Base-by-base conservation (phyloP, 2,797 vertebrate genomes). In the Falco biarmicus region DNA sequence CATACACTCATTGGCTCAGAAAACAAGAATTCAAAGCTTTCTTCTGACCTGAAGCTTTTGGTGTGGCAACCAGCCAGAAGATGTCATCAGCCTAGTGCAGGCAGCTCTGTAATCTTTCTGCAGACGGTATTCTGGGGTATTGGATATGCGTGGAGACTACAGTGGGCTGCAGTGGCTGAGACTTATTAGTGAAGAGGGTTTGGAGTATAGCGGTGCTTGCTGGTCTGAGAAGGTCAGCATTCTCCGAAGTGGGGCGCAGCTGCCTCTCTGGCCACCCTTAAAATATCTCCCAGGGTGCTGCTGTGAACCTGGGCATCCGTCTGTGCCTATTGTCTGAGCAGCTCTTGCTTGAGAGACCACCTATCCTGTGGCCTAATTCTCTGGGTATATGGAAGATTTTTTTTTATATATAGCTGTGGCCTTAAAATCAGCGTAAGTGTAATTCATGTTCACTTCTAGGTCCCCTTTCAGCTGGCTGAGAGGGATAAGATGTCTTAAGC, bases 21-120 rank as follows among this genome's bases (percentile, higher is more conserved):
- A 75, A 96, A 83, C 53, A 80, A 57, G 92, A 90, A 87, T 32
- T 74, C 31, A 57, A 78, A 87, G 75, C 57, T 94, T 95, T 85
- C 68, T 89, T 87, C 78, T 93, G 88, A 90, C 75, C 78, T 51
- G 57, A 90, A 92, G 94, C 84, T 95, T 95, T 91, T 74, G 87
- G 70, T 69, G 75, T 96, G 96, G 90, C 93, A 77, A 39, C 24
- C 0, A 3, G 57, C 90, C 95, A 94, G 79, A 76, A 82, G 75
- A 83, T 92, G 78, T 94, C 94, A 92, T 93, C 90, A 92, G 60
- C 71, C 28, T 64, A 57, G 57, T 60, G 51, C 56, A 89, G 68
- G 75, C 81, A 80, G 63, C 91, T 86, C 85, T 75, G 43, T 70
- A 88, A 84, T 85, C 68, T 84, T 90, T 84, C 45, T 77, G 79